A percentile compares a stretch with the other conserved stretches of the same genome.
These are phyloP conservation scores for Pristionchus pacificus DNA, from an alignment of 1,140 invertebrate genomes.

Conservation along the genomic window DNA sequence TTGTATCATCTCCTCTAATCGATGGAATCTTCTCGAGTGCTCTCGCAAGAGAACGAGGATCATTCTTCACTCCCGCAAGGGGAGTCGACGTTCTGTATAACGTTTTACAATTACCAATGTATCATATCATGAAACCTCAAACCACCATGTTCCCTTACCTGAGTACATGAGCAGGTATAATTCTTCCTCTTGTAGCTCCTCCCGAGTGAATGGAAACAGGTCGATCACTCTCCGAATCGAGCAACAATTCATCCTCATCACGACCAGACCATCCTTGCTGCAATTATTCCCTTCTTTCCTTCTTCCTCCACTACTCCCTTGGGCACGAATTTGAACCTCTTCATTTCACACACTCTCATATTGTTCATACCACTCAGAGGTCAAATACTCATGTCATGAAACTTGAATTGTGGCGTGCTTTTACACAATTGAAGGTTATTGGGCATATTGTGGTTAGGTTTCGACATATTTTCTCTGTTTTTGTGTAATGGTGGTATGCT, in stretches of 20 bases:
- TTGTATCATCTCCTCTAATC: background rate
- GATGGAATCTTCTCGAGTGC: background rate
- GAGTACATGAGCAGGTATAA: background rate
- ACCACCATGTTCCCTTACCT: too few species aligned
- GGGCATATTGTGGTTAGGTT: background rate
- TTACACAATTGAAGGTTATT: background rate
- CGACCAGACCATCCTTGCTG: background rate
- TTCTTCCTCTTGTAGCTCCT: background rate
- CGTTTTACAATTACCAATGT: background rate
- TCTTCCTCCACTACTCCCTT: background rate
- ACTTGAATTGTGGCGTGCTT: background rate
- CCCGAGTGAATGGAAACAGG: too few species aligned
- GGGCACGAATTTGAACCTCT: too few species aligned
- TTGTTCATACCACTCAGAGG: too few species aligned
- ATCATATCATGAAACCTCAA: background rate
- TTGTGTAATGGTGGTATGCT: too few species aligned
- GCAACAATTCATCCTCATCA: background rate
- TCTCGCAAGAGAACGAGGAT: slow-evolving; percentile 1
- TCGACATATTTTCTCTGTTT: too few species aligned
- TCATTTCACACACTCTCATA: too few species aligned
- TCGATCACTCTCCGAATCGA: background rate
- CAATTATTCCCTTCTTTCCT: background rate
- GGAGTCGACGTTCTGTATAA: background rate
- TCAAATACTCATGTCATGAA: background rate
- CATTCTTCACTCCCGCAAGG: background rate